Base-by-base conservation (phyloP, 1,140 invertebrate species). In the Ooceraea biroi region DNA sequence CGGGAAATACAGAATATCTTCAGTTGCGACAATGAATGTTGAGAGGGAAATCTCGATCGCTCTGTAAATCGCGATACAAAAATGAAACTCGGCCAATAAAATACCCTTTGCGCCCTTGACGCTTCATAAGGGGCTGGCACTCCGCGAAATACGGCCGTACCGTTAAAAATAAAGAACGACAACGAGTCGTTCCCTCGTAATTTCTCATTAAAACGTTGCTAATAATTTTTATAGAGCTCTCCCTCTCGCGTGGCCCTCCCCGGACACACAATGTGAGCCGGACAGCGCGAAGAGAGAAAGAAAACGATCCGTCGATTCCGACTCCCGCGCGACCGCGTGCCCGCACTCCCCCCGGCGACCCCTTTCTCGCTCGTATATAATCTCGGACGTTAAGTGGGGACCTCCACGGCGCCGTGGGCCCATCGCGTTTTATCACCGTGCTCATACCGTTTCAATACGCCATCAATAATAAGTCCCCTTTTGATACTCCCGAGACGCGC, bases 361-460 rank as follows among this genome's bases (percentile, higher is more conserved):
- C 50, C 76, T 85, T 85, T 89, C 80, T 85, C 89, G 86, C 87
- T 90, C 92, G 91, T 94, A 94, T 94, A 94, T 94, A 94, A 94
- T 90, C 83, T 88, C 46, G 86, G 93, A 94, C 94, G 91, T 94
- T 94, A 94, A 94, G 93, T 92, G 91, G 93, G 89, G 93, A 94
- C 93, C 94, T 92, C 92, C 93, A 87, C 90, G 92, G 89, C 86
- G 90, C 89, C 89, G 86, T 84, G 80, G 92, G 88, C 89, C 89
- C 91, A 85, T 84, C 90, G 86, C 91, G 91, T 94, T 94, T 94
- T 94, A 94, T 94, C 93, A 94, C 92, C 92, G 89, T 68, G 92
- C 92, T 94, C 93, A 91, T 92, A 93, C 92, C 91, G 89, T 94
- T 94, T 94, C 94, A 94, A 94, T 94, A 93, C 92, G 88, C 93